Conservation (phyloP, 1,140 invertebrate species). For the Vanessa atalanta region DNA sequence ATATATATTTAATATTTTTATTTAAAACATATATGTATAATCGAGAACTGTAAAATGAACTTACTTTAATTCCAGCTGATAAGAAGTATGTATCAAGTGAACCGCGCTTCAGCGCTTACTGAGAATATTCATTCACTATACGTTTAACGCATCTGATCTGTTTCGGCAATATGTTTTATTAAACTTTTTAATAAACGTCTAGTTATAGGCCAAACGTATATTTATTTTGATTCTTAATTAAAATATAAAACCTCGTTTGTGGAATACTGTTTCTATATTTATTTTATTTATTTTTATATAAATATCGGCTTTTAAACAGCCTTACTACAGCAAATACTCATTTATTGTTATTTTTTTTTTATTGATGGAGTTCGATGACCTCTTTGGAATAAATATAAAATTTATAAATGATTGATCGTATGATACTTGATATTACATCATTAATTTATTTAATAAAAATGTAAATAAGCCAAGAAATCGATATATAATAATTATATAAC, state of each 20-base stretch:
- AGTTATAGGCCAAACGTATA: background rate
- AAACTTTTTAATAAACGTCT: slow-evolving; percentile 4
- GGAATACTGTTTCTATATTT: background rate
- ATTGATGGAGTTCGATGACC: no score
- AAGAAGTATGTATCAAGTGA: slow-evolving; percentile 15
- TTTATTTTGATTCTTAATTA: background rate
- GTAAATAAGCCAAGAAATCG: no score
- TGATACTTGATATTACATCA: no score
- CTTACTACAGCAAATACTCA: no score
- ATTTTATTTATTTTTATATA: background rate
- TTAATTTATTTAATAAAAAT: no score
- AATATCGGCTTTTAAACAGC: no score
- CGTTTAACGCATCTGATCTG: slow-evolving; percentile 32
- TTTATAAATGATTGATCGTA: no score
- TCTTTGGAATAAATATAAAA: no score
- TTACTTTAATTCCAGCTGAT: background rate
- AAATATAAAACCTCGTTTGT: background rate
- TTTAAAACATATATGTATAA: no score
- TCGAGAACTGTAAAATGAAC: background rate
- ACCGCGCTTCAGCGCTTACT: slow-evolving; percentile 26
- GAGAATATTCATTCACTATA: slow-evolving; percentile 32
- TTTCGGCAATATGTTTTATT: slow-evolving; percentile 8
- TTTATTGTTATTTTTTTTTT: no score
- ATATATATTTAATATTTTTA: no score
- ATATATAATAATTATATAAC: background rate